These are phyloP conservation scores for Mallotus villosus DNA, from an alignment of 2,797 vertebrate genomes.

Conservation along the genomic window DNA sequence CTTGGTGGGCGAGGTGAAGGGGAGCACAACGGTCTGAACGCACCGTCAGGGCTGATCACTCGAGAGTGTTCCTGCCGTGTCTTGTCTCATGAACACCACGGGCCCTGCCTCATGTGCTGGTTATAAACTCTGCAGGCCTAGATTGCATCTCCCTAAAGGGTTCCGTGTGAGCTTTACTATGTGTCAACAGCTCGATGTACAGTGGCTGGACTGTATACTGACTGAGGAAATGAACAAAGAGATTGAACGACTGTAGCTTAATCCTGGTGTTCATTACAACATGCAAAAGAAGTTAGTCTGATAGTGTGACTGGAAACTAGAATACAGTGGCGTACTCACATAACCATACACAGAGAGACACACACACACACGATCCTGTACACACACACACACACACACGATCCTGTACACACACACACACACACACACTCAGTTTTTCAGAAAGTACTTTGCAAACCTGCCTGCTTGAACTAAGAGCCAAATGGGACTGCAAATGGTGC, in stretches of 20 bases:
- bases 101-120: background rate
- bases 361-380: background rate
- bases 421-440: too few relatives aligned
- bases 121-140: background rate
- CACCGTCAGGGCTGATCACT: conserved; percentile 20
- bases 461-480: conserved; percentile 32
- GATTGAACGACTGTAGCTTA: conserved; percentile 19
- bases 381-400: background rate
- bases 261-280: conserved; percentile 6
- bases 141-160: background rate
- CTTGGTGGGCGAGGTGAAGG: conserved; percentile 9
- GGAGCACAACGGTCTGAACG: conserved; percentile 30
- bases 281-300: background rate
- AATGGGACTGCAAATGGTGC: conserved; percentile 36
- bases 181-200: background rate
- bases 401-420: background rate
- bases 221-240: conserved; percentile 32
- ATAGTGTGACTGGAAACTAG: background rate
- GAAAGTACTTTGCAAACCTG: conserved; percentile 21
- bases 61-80: conserved; percentile 3
- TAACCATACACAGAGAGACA: background rate
- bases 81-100: conserved; percentile 7
- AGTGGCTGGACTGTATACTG: background rate
- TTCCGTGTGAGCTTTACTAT: background rate
- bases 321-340: background rate